Evolutionary conservation across 2,797 vertebrate species (phyloP), one percentile per base, ranked within the genome.

Genomic region (Allobates femoralis): DNA sequence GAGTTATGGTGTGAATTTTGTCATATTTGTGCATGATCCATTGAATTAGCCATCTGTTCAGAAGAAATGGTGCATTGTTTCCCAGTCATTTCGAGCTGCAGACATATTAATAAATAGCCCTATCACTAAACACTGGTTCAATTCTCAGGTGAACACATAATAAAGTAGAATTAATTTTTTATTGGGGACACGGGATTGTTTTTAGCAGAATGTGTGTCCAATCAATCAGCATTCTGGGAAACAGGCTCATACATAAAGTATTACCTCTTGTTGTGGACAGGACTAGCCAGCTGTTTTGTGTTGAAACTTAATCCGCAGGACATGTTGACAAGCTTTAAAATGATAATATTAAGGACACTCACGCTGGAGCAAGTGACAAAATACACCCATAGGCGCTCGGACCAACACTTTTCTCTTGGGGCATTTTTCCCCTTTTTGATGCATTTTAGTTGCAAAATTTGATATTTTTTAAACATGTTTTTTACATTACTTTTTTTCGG

Each of bases 201-300:
- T 85, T 88, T 76, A 88, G 75, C 86, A 88, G 86, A 88, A 88
- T 85, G 86, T 84, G 83, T 88, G 83, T 88, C 86, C 50, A 88
- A 88, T 88, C 86, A 88, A 81, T 88, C 82, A 76, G 78, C 86
- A 58, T 88, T 88, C 86, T 85, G 86, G 82, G 86, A 88, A 88
- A 46, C 58, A 81, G 78, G 69, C 86, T 88, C 86, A 88, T 84
- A 84, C 86, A 85, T 85, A 81, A 88, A 81, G 83, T 74, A 85
- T 88, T 77, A 67, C 67, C 64, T 64, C 67, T 80, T 84, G 86
- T 81, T 84, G 66, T 85, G 83, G 77, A 58, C 83, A 81, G 32
- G 76, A 79, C 86, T 30, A 76, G 86, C 67, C 86, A 88, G 86
- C 86, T 88, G 86, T 73, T 88, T 88, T 81, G 55, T 85, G 67